Evolutionary conservation across 1,140 invertebrate species (phyloP).

Genomic region (Procambarus clarkii): DNA sequence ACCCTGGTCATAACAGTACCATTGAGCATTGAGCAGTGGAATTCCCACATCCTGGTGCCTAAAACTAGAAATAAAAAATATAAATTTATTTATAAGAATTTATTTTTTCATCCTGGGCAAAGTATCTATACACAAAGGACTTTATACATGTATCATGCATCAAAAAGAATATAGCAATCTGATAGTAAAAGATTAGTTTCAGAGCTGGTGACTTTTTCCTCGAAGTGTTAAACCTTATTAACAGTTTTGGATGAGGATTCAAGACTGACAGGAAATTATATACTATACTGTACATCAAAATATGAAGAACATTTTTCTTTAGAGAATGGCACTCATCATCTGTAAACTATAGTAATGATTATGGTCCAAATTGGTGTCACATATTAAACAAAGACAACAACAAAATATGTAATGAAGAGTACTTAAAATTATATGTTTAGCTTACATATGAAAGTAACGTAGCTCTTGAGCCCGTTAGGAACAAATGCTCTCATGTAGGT

Average conservation of each 20-base stretch:
- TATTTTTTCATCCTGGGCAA: slow-evolving; percentile 50
- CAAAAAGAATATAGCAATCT: slow-evolving; percentile 49
- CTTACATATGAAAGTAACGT: neutral
- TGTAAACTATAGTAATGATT: neutral
- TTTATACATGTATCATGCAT: slow-evolving; percentile 64
- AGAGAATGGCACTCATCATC: slow-evolving; percentile 44
- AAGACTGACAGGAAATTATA: slow-evolving; percentile 1
- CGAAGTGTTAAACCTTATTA: neutral
- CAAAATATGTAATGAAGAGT: neutral
- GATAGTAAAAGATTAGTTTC: slow-evolving; percentile 27
- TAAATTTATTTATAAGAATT: slow-evolving; percentile 49
- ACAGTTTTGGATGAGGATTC: slow-evolving; percentile 29
- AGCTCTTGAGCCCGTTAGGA: neutral
- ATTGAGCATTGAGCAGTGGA: neutral
- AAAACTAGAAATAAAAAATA: neutral
- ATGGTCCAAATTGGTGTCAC: slow-evolving; percentile 14
- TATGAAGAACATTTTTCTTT: slow-evolving; percentile 15
- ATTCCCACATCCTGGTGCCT: neutral
- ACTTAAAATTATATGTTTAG: slow-evolving; percentile 29
- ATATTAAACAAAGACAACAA: neutral
- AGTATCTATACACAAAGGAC: slow-evolving; percentile 62
- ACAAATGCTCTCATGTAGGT: neutral
- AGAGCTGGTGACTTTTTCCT: neutral
- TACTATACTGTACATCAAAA: slow-evolving; percentile 41
- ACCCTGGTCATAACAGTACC: neutral